Conservation (phyloP, 1,140 invertebrate species). For the Cydia fagiglandana region DNA sequence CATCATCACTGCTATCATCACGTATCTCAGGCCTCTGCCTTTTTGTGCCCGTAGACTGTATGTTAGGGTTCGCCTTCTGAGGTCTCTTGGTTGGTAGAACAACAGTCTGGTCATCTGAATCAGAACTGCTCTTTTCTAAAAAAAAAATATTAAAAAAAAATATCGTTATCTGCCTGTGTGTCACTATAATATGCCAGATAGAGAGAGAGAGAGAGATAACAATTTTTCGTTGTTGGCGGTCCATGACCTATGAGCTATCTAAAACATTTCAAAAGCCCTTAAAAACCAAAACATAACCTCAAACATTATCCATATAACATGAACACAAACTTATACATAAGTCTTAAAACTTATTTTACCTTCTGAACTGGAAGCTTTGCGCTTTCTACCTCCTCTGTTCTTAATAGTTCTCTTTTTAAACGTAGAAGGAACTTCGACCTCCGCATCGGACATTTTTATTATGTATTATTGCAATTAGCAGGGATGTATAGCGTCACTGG, state of each 20-base stretch:
- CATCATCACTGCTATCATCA: constrained; percentile 52
- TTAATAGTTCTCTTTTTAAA: constrained; percentile 68
- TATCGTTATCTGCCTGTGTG: background rate
- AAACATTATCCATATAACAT: constrained; percentile 2
- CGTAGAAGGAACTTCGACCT: constrained; percentile 59
- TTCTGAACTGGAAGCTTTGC: constrained; percentile 67
- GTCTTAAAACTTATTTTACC: constrained; percentile 47
- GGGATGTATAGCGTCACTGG: background rate
- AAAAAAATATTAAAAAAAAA: constrained; percentile 25
- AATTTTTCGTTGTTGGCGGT: too few species aligned
- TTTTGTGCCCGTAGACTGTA: constrained; percentile 58
- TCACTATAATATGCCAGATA: too few species aligned
- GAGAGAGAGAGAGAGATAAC: too few species aligned
- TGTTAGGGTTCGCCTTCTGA: constrained; percentile 65
- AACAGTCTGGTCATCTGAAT: constrained; percentile 66
- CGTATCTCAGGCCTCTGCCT: constrained; percentile 50
- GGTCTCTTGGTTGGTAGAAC: constrained; percentile 59
- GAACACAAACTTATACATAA: background rate
- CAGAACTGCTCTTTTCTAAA: constrained; percentile 65
- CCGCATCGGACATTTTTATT: constrained; percentile 61
- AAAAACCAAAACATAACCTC: constrained; percentile 34
- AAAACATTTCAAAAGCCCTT: too few species aligned
- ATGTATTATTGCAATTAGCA: background rate
- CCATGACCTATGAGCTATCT: too few species aligned
- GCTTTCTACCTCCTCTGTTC: constrained; percentile 65